phyloP scores from a whole-genome alignment of 2,113 vertebrate species.

The Callipepla californica region DNA sequence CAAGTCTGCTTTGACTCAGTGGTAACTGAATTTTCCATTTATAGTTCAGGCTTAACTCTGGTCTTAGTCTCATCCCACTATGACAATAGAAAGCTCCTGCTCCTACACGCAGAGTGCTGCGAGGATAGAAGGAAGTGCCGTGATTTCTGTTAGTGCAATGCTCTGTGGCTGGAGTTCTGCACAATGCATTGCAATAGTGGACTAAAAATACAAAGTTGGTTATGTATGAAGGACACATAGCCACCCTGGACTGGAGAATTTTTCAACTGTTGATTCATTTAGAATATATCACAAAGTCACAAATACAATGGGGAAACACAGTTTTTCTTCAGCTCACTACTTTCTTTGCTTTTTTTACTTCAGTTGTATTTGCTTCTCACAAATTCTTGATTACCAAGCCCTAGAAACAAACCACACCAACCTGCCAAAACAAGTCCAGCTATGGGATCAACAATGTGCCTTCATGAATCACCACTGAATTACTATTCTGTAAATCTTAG shows the following conservation, averaged over 20 bases:
- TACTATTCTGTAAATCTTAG: not conserved
- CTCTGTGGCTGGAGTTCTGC: not conserved
- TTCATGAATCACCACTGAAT: not conserved
- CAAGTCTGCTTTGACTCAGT: rapidly evolving
- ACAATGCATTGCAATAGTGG: not conserved
- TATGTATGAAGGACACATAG: not conserved
- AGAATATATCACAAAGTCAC: not conserved
- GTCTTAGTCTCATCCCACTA: not conserved
- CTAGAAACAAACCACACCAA: not conserved
- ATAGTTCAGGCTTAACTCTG: not conserved
- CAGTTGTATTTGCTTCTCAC: not conserved
- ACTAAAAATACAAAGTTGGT: not conserved
- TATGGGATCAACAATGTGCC: not conserved
- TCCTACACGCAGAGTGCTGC: not conserved
- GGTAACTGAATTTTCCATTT: not conserved
- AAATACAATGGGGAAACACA: not conserved
- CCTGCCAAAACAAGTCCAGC: not conserved
- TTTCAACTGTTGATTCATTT: not conserved
- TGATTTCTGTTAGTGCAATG: not conserved
- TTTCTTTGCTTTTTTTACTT: not conserved
- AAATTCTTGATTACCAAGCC: not conserved
- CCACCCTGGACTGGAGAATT: not conserved
- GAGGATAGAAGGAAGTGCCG: not conserved
- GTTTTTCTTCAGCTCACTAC: not conserved
- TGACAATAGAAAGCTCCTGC: not conserved